These are phyloP conservation scores for Trachelus troglodyta DNA, from an alignment of 2,888 invertebrate species.

Conservation along the genomic window DNA sequence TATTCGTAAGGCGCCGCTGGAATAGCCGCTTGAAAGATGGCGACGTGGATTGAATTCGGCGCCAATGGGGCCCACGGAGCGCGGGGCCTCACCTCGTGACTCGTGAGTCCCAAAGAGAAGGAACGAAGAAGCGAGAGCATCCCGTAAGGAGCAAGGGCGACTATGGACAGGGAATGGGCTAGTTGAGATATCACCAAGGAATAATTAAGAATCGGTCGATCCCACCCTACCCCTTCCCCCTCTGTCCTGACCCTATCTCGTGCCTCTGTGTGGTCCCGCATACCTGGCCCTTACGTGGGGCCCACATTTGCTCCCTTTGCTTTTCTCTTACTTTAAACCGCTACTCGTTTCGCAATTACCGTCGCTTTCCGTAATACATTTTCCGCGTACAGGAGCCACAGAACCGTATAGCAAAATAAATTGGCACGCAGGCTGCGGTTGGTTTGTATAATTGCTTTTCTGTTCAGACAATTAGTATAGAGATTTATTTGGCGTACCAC, in stretches of 20 bases:
- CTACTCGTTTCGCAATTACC: background rate
- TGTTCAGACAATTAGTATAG: background rate
- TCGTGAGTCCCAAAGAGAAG: background rate
- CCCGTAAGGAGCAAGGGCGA: background rate
- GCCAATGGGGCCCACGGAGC: background rate
- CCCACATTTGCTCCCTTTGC: background rate
- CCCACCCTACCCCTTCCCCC: background rate
- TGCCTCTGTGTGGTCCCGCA: background rate
- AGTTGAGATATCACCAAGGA: slow-evolving; percentile 29
- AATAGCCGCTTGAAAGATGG: background rate
- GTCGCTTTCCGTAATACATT: background rate
- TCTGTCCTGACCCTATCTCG: background rate
- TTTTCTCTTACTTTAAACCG: background rate
- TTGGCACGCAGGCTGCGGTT: background rate
- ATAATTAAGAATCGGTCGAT: slow-evolving; percentile 13
- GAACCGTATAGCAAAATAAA: background rate
- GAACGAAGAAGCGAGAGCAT: background rate
- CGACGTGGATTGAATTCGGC: background rate
- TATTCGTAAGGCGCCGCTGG: background rate
- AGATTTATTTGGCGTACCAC: too few species aligned
- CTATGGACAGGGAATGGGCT: slow-evolving; percentile 7
- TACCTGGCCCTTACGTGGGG: background rate
- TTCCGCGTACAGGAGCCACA: background rate
- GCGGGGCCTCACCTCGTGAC: background rate
- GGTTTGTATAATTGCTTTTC: background rate